Evolutionary conservation across 2,888 invertebrate genomes (phyloP).

Genomic region (Calameuta filiformis): DNA sequence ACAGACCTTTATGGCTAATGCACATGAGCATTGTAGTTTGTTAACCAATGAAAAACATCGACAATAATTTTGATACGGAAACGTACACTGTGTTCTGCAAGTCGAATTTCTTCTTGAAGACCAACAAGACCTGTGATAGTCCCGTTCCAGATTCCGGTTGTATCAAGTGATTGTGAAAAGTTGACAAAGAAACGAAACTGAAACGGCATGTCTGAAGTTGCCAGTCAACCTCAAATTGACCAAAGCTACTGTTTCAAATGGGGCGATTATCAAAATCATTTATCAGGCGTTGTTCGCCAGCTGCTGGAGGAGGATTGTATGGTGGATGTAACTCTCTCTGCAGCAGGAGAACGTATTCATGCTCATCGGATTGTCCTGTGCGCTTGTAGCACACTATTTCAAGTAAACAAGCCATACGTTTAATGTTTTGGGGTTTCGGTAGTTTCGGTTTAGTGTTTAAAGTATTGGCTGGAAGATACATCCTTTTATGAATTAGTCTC

Average conservation of each 20-base stretch:
- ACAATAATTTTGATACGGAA: not conserved
- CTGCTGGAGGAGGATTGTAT: constrained; percentile 62
- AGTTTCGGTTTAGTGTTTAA: not conserved
- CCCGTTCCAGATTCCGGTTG: constrained; percentile 39
- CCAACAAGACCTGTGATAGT: constrained; percentile 15
- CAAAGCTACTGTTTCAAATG: constrained; percentile 63
- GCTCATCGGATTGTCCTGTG: constrained; percentile 68
- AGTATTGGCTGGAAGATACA: not conserved
- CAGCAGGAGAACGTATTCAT: constrained; percentile 63
- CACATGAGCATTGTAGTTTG: not conserved
- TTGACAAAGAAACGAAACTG: constrained; percentile 51
- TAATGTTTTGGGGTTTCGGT: not conserved
- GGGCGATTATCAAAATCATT: constrained; percentile 62
- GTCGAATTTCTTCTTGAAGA: not conserved
- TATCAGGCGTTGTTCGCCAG: constrained; percentile 60
- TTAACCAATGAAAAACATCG: not conserved
- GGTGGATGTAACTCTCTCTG: constrained; percentile 67
- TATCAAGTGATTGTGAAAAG: constrained; percentile 20
- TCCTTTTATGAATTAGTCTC: not conserved
- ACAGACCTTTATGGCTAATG: not conserved
- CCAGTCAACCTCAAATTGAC: constrained; percentile 30
- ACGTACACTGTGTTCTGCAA: not conserved
- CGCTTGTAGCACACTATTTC: constrained; percentile 67
- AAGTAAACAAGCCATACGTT: constrained; percentile 45
- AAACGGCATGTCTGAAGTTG: constrained; percentile 53